Conservation (phyloP, 1,140 invertebrate species). For the Atta texana region DNA sequence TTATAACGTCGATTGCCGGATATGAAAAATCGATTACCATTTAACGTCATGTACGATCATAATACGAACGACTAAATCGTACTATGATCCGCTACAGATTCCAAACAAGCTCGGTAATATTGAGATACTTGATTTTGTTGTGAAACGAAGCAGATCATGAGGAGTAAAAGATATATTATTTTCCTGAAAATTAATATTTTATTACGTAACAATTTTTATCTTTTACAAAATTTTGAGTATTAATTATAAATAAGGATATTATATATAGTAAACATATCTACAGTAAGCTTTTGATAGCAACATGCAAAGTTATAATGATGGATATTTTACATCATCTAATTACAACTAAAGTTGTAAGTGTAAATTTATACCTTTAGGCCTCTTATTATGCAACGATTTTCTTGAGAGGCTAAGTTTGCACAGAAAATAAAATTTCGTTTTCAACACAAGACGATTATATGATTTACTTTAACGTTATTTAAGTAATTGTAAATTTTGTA, state of each 20-base stretch:
- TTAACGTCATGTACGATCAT: not conserved
- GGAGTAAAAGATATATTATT: not conserved
- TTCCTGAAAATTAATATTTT: not conserved
- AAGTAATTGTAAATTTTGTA: not conserved
- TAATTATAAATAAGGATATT: not conserved
- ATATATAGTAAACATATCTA: not conserved
- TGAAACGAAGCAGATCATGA: not conserved
- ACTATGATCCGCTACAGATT: not conserved
- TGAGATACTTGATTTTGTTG: not conserved
- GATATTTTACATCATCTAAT: slow-evolving; percentile 14
- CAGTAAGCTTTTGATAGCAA: not conserved
- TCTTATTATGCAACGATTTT: not conserved
- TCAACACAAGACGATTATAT: not conserved
- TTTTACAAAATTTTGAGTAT: not conserved
- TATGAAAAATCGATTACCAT: slow-evolving; percentile 41
- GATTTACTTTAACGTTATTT: slow-evolving; percentile 9
- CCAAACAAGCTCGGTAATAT: not conserved
- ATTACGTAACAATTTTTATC: not conserved
- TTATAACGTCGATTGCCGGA: slow-evolving; percentile 22
- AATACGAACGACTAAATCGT: not conserved
- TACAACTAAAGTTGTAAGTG: not conserved
- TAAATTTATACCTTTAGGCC: not conserved
- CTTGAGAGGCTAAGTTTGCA: not conserved
- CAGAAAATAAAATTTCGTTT: not conserved
- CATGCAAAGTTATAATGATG: slow-evolving; percentile 16